Evolutionary conservation across 2,888 invertebrate species (phyloP).

Genomic region (Limnephilus rhombicus): DNA sequence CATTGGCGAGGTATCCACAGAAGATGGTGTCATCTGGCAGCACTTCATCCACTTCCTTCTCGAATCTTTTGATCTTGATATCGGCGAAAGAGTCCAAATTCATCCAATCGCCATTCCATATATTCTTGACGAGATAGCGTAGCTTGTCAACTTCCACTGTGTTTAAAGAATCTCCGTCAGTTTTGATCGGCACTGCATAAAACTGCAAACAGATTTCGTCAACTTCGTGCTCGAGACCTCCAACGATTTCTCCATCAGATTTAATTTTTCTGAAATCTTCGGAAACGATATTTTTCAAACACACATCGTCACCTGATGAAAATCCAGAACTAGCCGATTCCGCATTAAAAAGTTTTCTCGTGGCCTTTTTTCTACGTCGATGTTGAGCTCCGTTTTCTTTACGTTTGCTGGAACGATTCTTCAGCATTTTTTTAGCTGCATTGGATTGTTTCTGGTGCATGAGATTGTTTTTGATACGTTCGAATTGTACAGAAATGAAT

Average conservation of each 20-base stretch:
- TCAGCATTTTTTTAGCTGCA: neutral
- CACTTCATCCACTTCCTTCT: conserved; percentile 57
- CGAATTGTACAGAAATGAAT: conserved; percentile 30
- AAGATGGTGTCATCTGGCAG: conserved; percentile 51
- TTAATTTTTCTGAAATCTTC: neutral
- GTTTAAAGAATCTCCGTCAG: conserved; percentile 46
- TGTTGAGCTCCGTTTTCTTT: conserved; percentile 6
- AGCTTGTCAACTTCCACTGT: conserved; percentile 48
- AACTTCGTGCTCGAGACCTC: neutral
- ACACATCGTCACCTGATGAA: conserved; percentile 53
- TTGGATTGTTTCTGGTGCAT: conserved; percentile 23
- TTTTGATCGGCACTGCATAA: conserved; percentile 55
- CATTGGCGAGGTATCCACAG: conserved; percentile 48
- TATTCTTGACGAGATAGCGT: neutral
- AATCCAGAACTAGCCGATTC: conserved; percentile 8
- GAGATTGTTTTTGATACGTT: conserved; percentile 27
- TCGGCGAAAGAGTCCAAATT: conserved; percentile 45
- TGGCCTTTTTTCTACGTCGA: conserved; percentile 19
- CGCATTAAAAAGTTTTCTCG: neutral
- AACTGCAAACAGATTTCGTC: conserved; percentile 47
- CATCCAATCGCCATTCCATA: conserved; percentile 36
- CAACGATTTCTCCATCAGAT: conserved; percentile 34
- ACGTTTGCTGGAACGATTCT: conserved; percentile 23
- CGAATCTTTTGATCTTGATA: conserved; percentile 53
- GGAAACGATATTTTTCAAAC: conserved; percentile 42